Conservation (phyloP, 2,113 vertebrate species). For the Galeopterus variegatus region DNA sequence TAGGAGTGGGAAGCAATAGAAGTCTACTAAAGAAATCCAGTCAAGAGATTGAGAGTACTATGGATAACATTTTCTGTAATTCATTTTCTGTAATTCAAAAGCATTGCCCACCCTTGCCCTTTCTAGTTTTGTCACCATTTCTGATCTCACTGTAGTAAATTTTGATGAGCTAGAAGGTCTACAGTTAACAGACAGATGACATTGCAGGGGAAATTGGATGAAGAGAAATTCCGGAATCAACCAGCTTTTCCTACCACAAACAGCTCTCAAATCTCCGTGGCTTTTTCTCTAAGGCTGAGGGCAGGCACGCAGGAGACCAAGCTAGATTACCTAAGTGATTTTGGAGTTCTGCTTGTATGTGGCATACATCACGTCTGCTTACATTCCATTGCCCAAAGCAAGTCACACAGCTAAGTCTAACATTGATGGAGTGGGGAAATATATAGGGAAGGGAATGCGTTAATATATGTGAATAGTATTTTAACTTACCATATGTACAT, state of each 20-base stretch:
- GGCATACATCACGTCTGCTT: background rate
- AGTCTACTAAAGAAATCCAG: background rate
- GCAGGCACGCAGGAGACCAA: background rate
- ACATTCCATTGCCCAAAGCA: background rate
- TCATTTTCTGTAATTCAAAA: background rate
- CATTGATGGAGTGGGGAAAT: background rate
- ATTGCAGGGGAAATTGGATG: background rate
- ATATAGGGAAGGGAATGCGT: background rate
- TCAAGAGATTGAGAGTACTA: background rate
- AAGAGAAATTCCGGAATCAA: background rate
- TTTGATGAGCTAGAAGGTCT: background rate
- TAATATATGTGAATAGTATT: background rate
- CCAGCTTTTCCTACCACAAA: background rate
- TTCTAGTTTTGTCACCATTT: conserved; percentile 11
- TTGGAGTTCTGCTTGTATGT: background rate
- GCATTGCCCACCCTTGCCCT: background rate
- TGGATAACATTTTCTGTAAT: background rate
- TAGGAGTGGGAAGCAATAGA: background rate
- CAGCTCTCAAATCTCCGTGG: background rate
- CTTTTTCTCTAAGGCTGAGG: background rate
- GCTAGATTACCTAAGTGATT: background rate
- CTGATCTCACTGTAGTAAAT: background rate
- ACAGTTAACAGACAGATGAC: background rate
- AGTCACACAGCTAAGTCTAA: background rate
- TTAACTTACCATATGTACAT: background rate